Evolutionary conservation across 2,113 vertebrate genomes (phyloP), one percentile per base, ranked within the genome.

Genomic region (Hucho hucho): DNA sequence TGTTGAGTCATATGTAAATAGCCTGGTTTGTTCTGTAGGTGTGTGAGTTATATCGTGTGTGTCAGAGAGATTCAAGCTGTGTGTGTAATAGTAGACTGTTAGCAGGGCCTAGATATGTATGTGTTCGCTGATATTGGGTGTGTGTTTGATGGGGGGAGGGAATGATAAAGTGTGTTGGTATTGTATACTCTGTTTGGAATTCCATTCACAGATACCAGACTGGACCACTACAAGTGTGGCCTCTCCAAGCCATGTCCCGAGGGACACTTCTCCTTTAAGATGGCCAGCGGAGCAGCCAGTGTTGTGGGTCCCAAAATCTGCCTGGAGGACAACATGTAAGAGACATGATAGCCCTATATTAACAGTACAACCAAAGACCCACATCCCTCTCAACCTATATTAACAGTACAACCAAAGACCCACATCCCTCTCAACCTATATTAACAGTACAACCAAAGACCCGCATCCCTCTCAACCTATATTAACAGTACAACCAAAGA

Each of bases 281-380:
- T 99, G 90, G 90, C 95, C 79, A 99, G 97, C 69, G 98, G 98
- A 78, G 98, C 98, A 25, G 98, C 97, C 0, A 98, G 95, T 24
- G 96, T 98, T 37, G 98, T 99, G 47, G 98, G 97, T 65, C 98
- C 97, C 72, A 95, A 95, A 89, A 95, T 99, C 58, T 99, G 98
- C 75, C 82, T 99, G 25, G 96, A 99, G 76, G 98, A 99, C 87
- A 96, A 93, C 1, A 47, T 96, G 98, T 99, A 91, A 93, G 96
- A 92, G 1, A 66, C 5, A 25, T 25, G 20, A 25, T 13, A 7
- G 9, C 1, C 53, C 14, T 58, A 20, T 18, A 20, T 4, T 37
- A 37, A 37, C 32, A 37, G 32, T 37, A 37, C 32, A 37, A 37
- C 1, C 32, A 37, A 37, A 7, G 6, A 7, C 6, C 32, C 32